Conservation (phyloP, 1,140 invertebrate species). For the Atta cephalotes region DNA sequence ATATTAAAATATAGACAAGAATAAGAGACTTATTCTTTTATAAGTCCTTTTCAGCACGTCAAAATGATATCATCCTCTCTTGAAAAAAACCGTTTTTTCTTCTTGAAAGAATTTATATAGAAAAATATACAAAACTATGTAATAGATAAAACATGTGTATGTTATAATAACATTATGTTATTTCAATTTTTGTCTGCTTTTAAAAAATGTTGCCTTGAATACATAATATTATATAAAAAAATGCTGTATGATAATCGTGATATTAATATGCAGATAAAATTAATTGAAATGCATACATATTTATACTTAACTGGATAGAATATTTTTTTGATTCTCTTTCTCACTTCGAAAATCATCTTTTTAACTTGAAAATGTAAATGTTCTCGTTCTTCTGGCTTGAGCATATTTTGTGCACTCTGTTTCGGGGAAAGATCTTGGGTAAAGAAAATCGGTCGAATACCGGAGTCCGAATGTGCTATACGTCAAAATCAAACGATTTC, state of each 20-base stretch:
- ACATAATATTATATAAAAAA: neutral
- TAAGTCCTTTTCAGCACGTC: too few relatives aligned
- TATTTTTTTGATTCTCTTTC: neutral
- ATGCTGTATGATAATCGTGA: slow-evolving; percentile 5
- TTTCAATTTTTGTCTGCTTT: neutral
- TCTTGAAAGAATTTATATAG: neutral
- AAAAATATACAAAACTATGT: neutral
- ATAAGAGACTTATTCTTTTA: too few relatives aligned
- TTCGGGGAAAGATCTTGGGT: slow-evolving; percentile 33
- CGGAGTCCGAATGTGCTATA: slow-evolving; percentile 73
- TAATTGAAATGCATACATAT: neutral
- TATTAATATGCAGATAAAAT: slow-evolving; percentile 12
- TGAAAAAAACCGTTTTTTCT: too few relatives aligned
- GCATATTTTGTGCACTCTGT: neutral
- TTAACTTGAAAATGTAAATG: neutral
- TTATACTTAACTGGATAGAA: neutral
- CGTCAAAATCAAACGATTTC: slow-evolving; percentile 83
- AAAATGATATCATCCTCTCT: too few relatives aligned
- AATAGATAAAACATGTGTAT: neutral
- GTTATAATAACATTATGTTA: neutral
- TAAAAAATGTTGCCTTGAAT: neutral
- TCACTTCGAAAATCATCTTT: neutral
- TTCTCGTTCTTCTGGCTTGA: neutral
- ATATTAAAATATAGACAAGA: too few relatives aligned
- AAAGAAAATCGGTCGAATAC: slow-evolving; percentile 76